These are phyloP conservation scores for Heterocephalus glaber DNA, from an alignment of 2,113 vertebrate species.

Conservation along the genomic window DNA sequence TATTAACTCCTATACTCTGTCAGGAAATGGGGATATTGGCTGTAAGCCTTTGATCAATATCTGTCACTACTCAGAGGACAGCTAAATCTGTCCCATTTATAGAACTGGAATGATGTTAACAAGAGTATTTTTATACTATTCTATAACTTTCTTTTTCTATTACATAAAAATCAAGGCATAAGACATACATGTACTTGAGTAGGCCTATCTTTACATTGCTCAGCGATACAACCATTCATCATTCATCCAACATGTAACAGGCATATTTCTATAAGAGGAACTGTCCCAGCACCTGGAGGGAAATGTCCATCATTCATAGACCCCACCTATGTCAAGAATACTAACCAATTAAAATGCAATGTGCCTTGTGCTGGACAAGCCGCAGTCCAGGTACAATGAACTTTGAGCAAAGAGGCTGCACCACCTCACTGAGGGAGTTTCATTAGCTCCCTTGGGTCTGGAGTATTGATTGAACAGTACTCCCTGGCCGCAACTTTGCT, in stretches of 20 bases:
- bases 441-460: not conserved
- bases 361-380: not conserved
- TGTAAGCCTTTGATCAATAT: not conserved
- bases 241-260: not conserved
- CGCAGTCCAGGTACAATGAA: accelerated
- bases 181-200: not conserved
- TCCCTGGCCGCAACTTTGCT: not conserved
- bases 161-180: not conserved
- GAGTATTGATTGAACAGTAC: not conserved
- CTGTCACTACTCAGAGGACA: not conserved
- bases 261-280: not conserved
- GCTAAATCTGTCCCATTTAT: not conserved
- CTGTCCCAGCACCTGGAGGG: not conserved
- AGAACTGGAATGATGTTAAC: not conserved
- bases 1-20: not conserved
- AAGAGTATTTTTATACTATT: not conserved
- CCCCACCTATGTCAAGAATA: not conserved
- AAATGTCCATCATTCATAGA: not conserved
- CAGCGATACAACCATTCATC: not conserved
- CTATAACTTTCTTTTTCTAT: not conserved
- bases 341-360: not conserved
- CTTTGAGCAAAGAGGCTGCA: not conserved
- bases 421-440: not conserved
- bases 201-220: not conserved
- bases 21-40: not conserved